Percentiles rank a stretch among this genome's conserved stretches.
Evolutionary conservation across 2,797 vertebrate species (phyloP).

Genomic region (Platyrinchus mystaceus): DNA sequence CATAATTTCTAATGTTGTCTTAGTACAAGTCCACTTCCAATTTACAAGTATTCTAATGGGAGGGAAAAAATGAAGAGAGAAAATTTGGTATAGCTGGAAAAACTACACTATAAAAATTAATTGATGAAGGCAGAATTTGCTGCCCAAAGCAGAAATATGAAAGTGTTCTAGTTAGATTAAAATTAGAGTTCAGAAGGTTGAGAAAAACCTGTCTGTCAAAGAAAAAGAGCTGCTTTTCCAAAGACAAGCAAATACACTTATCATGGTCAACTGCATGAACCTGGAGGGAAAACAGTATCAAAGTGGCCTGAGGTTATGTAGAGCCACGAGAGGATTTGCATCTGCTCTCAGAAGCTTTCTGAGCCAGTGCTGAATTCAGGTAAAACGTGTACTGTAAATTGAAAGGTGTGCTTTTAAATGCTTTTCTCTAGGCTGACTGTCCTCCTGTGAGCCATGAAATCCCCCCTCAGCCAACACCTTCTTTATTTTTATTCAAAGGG

Average conservation of each 20-base stretch:
- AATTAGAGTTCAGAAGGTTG: not conserved
- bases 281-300: slow-evolving; percentile 4
- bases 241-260: slow-evolving; percentile 49
- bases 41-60: slow-evolving; percentile 13
- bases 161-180: slow-evolving; percentile 34
- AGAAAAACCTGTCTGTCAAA: not conserved
- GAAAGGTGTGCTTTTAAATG: slow-evolving; percentile 32
- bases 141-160: not conserved
- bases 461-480: not conserved
- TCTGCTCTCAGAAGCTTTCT: slow-evolving; percentile 26
- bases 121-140: slow-evolving; percentile 31
- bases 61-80: slow-evolving; percentile 6
- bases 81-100: slow-evolving; percentile 46
- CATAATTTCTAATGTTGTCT: slow-evolving; percentile 34
- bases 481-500: slow-evolving; percentile 2
- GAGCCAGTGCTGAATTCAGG: not conserved
- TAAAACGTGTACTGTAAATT: slow-evolving; percentile 35
- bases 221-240: slow-evolving; percentile 38
- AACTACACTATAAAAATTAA: slow-evolving; percentile 31
- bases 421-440: slow-evolving; percentile 12
- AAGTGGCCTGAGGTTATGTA: slow-evolving; percentile 18
- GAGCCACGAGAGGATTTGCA: not conserved
- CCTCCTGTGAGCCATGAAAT: slow-evolving; percentile 34
- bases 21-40: slow-evolving; percentile 58
- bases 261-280: not conserved